phyloP scores from a whole-genome alignment of 1,140 invertebrate genomes.

The Drosophila nasuta region DNA sequence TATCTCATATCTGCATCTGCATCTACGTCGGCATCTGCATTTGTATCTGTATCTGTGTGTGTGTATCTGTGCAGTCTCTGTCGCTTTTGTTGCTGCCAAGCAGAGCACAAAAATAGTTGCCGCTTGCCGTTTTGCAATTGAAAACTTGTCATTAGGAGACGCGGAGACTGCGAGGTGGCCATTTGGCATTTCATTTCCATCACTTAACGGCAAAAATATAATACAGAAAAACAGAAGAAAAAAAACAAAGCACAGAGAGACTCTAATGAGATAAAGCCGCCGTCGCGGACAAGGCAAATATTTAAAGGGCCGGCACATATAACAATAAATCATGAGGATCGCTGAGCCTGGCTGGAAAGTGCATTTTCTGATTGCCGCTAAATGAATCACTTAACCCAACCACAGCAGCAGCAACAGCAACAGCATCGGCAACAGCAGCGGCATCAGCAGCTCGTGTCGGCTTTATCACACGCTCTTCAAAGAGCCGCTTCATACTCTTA shows the following conservation, averaged over 20 bases:
- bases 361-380: conserved; percentile 81
- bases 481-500: conserved; percentile 48
- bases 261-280: conserved; percentile 80
- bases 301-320: conserved; percentile 45
- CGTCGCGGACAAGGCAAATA: conserved; percentile 66
- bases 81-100: conserved; percentile 72
- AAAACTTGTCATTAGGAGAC: conserved; percentile 56
- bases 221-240: background rate
- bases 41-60: conserved; percentile 28
- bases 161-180: conserved; percentile 29
- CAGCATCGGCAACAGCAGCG: conserved; percentile 8
- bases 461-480: conserved; percentile 76
- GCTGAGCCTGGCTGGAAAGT: conserved; percentile 62
- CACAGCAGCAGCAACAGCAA: conserved; percentile 18
- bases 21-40: conserved; percentile 46
- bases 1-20: conserved; percentile 55
- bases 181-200: conserved; percentile 60
- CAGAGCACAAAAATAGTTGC: conserved; percentile 74
- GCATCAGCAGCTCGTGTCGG: conserved; percentile 51
- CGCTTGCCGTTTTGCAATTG: conserved; percentile 58
- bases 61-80: conserved; percentile 22
- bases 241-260: background rate
- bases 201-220: conserved; percentile 54
- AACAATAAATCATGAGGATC: conserved; percentile 75
- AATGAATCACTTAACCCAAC: conserved; percentile 80